Conservation (phyloP, 1,140 invertebrate genomes). For the Gonatopus flavifemur region DNA sequence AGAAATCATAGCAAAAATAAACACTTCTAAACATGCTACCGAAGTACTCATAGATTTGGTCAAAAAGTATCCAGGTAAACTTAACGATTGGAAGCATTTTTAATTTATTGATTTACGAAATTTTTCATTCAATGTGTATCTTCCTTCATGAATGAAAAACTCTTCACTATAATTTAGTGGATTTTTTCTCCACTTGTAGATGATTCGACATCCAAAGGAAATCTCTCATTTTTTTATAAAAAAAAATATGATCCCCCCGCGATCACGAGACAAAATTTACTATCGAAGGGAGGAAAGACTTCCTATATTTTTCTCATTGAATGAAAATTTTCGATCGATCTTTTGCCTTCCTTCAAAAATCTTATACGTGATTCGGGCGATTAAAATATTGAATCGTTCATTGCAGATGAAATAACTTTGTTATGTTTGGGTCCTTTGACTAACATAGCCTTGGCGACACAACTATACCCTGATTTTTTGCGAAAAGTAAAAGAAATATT, state of each 20-base stretch:
- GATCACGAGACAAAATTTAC: too few species aligned
- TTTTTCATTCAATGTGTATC: constrained; percentile 9
- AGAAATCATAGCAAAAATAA: constrained; percentile 40
- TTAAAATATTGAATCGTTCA: constrained; percentile 5
- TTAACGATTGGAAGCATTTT: background rate
- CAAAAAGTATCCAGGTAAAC: constrained; percentile 51
- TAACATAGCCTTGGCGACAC: constrained; percentile 73
- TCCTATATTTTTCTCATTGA: too few species aligned
- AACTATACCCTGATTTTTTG: constrained; percentile 67
- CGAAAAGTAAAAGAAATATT: constrained; percentile 65
- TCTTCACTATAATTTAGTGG: too few species aligned
- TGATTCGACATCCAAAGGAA: too few species aligned
- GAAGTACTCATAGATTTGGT: constrained; percentile 57
- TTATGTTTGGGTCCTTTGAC: constrained; percentile 75
- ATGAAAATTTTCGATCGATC: too few species aligned
- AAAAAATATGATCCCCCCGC: too few species aligned
- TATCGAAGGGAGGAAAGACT: too few species aligned
- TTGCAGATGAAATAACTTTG: constrained; percentile 59
- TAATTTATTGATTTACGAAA: constrained; percentile 1
- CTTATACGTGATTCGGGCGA: too few species aligned
- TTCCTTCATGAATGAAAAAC: too few species aligned
- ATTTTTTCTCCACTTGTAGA: too few species aligned
- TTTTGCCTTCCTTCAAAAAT: too few species aligned
- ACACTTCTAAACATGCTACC: constrained; percentile 55
- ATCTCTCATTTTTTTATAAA: too few species aligned